phyloP scores from a whole-genome alignment of 1,140 invertebrate genomes.

The Ceratina calcarata region DNA sequence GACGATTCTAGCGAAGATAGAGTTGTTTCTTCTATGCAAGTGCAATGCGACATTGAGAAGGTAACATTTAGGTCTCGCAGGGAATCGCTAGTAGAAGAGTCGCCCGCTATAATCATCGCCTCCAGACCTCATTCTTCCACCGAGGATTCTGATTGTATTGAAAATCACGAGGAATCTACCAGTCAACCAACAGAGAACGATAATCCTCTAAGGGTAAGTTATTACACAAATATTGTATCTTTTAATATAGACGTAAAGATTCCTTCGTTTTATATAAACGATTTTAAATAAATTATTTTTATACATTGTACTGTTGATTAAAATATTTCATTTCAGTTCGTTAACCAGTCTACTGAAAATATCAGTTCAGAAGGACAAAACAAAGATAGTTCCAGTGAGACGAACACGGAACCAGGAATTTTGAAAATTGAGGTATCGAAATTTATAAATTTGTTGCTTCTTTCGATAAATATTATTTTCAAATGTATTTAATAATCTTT shows the following conservation, averaged over 20 bases:
- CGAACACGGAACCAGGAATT: conserved; percentile 57
- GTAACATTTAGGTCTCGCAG: conserved; percentile 9
- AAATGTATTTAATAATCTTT: background rate
- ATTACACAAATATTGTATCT: background rate
- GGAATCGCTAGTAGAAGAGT: conserved; percentile 36
- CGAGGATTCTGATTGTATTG: conserved; percentile 21
- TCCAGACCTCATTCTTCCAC: conserved; percentile 58
- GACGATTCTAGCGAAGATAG: conserved; percentile 42
- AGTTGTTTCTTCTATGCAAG: conserved; percentile 15
- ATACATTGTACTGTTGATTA: background rate
- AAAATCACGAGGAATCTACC: background rate
- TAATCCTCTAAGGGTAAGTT: conserved; percentile 32
- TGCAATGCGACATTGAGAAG: conserved; percentile 23
- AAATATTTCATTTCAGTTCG: conserved; percentile 30
- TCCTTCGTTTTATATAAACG: background rate
- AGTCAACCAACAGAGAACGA: conserved; percentile 4
- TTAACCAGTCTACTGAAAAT: conserved; percentile 40
- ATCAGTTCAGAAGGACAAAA: conserved; percentile 41
- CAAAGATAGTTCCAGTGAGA: conserved; percentile 56
- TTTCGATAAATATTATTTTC: background rate
- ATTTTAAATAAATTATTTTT: background rate
- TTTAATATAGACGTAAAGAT: background rate
- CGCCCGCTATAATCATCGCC: conserved; percentile 57
- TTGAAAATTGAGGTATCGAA: conserved; percentile 58
- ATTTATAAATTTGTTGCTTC: background rate